Conservation (phyloP, 1,140 invertebrate species). For the Geopemphigus sp. region DNA sequence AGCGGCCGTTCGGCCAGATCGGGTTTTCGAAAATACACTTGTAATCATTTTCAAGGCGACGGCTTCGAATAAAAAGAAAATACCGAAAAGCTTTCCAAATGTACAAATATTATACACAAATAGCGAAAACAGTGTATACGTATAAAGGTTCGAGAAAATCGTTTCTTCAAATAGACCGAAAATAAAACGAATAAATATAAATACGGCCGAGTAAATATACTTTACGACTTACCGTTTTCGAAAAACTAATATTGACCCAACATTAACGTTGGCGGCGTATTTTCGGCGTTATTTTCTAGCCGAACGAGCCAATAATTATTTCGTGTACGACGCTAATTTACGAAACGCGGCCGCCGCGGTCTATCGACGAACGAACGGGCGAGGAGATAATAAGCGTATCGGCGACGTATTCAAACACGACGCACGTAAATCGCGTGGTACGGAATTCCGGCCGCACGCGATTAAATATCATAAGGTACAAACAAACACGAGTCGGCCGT, state of each 20-base stretch:
- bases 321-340: constrained; percentile 10
- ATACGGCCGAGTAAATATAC: constrained; percentile 8
- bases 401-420: too few relatives aligned
- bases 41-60: background rate
- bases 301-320: constrained; percentile 27
- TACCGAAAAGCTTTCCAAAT: constrained; percentile 10
- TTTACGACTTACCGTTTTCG: constrained; percentile 26
- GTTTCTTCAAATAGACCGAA: constrained; percentile 34
- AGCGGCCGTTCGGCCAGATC: background rate
- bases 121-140: background rate
- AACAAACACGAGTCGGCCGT: too few relatives aligned
- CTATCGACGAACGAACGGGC: background rate
- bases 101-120: background rate
- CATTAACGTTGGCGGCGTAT: constrained; percentile 27
- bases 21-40: background rate
- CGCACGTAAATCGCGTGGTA: too few relatives aligned
- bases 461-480: too few relatives aligned
- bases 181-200: constrained; percentile 17
- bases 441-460: too few relatives aligned
- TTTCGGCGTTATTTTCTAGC: background rate
- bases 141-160: constrained; percentile 14
- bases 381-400: too few relatives aligned
- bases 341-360: background rate
- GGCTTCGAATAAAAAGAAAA: constrained; percentile 1
- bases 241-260: constrained; percentile 25